Base-by-base conservation (phyloP, 1,140 invertebrate genomes). In the Riptortus pedestris region DNA sequence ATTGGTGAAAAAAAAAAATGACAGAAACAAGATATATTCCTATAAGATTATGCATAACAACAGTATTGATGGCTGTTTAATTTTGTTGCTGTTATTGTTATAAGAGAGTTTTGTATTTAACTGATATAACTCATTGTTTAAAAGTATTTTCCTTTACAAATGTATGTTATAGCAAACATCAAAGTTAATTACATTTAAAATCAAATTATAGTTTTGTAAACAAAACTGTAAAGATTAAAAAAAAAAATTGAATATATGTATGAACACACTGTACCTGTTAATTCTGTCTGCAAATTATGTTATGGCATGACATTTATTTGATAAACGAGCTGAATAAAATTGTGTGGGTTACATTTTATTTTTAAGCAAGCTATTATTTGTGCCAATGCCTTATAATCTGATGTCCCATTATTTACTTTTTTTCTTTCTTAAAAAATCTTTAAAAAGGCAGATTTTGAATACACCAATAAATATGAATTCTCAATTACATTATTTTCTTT, bases 41-140 rank as follows among this genome's bases (percentile, higher is more conserved):
- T 57, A 27, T 24, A n/a, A 26, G 28, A 57, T 22, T 27, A n/a
- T n/a, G 27, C n/a, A 27, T 57, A 57, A 27, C 52, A 57, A 26
- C 52, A 57, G 52, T 57, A 57, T 57, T 57, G 28, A 57, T 27
- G 52, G 52, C 52, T 57, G 52, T 57, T 22, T 57, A 24, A 18
- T 57, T 57, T 57, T 57, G 52, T 57, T 57, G 22, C 28, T 27
- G 28, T 57, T 57, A 57, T 57, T 26, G n/a, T 57, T 57, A n/a
- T 57, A 47, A 47, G 45, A 47, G 45, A 47, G 18, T 47, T 47
- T 47, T 47, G 22, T 47, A 22, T 20, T 47, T 47, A 22, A 20
- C 22, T 47, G 22, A 20, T 47, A 47, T 47, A 20, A 47, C 22
- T 9, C 4, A n/a, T 47, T 47, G 18, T 47, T 14, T 45, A 22